phyloP scores from a whole-genome alignment of 2,888 invertebrate genomes.

The Beris chalybata region DNA sequence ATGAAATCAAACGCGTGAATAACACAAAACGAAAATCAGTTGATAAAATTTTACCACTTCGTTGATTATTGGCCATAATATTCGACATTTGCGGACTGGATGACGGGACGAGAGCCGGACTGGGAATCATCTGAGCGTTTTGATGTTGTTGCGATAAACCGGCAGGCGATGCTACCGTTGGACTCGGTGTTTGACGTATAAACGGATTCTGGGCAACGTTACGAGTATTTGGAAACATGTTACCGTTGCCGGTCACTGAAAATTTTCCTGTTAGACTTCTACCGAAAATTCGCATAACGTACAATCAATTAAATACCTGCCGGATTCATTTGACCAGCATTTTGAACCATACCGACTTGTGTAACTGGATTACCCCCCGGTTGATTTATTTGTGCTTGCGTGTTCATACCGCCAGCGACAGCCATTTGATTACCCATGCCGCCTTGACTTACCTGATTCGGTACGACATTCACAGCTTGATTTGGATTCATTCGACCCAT shows the following conservation, averaged over 20 bases:
- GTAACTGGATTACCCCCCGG: conserved; percentile 52
- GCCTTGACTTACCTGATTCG: conserved; percentile 46
- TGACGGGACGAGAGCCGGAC: conserved; percentile 69
- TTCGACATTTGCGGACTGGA: conserved; percentile 67
- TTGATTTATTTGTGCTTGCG: conserved; percentile 34
- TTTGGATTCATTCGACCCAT: conserved; percentile 58
- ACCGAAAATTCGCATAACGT: too few relatives aligned
- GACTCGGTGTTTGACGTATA: conserved; percentile 77
- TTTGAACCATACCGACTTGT: conserved; percentile 39
- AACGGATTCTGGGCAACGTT: conserved; percentile 75
- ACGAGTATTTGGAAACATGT: conserved; percentile 60
- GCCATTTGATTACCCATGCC: conserved; percentile 48
- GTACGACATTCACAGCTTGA: conserved; percentile 51
- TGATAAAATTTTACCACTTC: conserved; percentile 47
- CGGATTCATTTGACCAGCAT: conserved; percentile 38
- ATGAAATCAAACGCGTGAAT: conserved; percentile 4
- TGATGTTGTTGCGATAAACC: conserved; percentile 61
- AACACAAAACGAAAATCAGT: conserved; percentile 12
- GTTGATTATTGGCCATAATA: conserved; percentile 60
- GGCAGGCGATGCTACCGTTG: conserved; percentile 73
- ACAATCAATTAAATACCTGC: conserved; percentile 24
- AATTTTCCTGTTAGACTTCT: conserved; percentile 38
- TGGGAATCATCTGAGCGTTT: conserved; percentile 67
- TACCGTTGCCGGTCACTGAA: conserved; percentile 54
- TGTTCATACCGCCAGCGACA: conserved; percentile 34